These are phyloP conservation scores for Cheilinus undulatus DNA, from an alignment of 2,113 vertebrate genomes.

Conservation along the genomic window DNA sequence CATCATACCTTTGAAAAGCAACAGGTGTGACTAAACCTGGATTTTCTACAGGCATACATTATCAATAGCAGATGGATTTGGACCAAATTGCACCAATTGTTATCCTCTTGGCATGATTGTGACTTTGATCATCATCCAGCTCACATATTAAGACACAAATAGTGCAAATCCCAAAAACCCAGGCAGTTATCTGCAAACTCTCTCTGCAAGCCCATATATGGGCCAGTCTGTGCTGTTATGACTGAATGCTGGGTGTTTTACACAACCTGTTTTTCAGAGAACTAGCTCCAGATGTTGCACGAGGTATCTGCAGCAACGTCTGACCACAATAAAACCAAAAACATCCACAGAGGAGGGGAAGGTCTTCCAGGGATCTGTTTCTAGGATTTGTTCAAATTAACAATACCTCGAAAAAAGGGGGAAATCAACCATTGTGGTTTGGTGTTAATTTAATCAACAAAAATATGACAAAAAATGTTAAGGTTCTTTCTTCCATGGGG, in stretches of 20 bases:
- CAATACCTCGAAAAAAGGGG: background rate
- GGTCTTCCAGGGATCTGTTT: background rate
- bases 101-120: background rate
- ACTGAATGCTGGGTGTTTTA: slow-evolving; percentile 36
- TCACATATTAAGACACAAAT: slow-evolving; percentile 22
- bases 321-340: slow-evolving; percentile 29
- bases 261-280: slow-evolving; percentile 30
- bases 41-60: background rate
- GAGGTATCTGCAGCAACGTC: slow-evolving; percentile 16
- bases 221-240: slow-evolving; percentile 1
- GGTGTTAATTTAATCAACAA: too few relatives aligned
- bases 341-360: background rate
- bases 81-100: background rate
- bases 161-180: slow-evolving; percentile 11
- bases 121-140: background rate
- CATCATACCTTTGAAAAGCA: background rate
- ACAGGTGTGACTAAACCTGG: slow-evolving; percentile 1
- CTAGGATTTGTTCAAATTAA: background rate
- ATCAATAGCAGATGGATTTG: background rate
- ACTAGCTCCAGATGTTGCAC: slow-evolving; percentile 45
- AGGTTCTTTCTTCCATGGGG: too few relatives aligned
- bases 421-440: background rate
- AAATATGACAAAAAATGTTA: too few relatives aligned
- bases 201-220: slow-evolving; percentile 8
- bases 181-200: slow-evolving; percentile 6